phyloP scores from a whole-genome alignment of 1,140 invertebrate genomes.

The Penaeus chinensis region DNA sequence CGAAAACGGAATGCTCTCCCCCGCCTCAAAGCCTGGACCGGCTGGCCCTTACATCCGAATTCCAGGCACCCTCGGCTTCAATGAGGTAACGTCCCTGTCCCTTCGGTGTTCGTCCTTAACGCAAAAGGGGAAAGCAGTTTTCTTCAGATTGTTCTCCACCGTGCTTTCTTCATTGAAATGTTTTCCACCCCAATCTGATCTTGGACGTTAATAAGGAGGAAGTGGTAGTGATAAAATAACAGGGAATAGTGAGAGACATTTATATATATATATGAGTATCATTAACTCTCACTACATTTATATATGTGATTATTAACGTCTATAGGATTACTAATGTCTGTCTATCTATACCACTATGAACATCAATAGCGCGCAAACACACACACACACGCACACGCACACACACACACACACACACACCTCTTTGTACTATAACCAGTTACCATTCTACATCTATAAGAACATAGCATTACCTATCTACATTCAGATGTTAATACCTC shows the following conservation, averaged over 20 bases:
- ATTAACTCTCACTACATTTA: too few relatives aligned
- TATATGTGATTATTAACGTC: background rate
- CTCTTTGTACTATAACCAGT: background rate
- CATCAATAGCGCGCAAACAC: background rate
- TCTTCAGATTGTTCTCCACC: too few relatives aligned
- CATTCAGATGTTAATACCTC: background rate
- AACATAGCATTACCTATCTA: background rate
- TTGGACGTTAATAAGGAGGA: too few relatives aligned
- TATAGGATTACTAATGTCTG: background rate
- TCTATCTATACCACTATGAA: background rate
- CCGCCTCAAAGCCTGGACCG: slow-evolving; percentile 72
- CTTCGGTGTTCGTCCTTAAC: too few relatives aligned
- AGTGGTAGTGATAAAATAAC: too few relatives aligned
- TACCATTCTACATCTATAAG: background rate
- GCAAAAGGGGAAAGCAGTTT: too few relatives aligned
- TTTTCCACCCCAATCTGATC: too few relatives aligned
- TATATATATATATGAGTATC: background rate
- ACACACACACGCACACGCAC: too few relatives aligned
- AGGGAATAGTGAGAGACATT: too few relatives aligned
- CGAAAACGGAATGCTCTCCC: slow-evolving; percentile 70
- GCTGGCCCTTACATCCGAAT: slow-evolving; percentile 79
- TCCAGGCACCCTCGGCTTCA: slow-evolving; percentile 80
- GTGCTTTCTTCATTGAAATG: too few relatives aligned
- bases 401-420: background rate
- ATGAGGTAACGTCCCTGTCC: slow-evolving; percentile 75